phyloP scores from a whole-genome alignment of 1,140 invertebrate genomes.

The Micrasema longulum region DNA sequence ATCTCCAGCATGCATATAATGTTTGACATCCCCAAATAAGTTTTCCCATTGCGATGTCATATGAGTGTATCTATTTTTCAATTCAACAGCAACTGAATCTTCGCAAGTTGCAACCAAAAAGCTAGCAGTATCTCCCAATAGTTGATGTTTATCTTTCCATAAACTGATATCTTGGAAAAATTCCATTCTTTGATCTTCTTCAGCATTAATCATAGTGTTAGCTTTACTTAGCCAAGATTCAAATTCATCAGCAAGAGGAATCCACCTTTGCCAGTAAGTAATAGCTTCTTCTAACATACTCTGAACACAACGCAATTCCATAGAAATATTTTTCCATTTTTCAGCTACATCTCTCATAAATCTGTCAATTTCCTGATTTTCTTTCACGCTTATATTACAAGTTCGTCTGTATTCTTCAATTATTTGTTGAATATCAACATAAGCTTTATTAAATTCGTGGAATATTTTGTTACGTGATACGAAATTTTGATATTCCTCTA shows the following conservation, averaged over 20 bases:
- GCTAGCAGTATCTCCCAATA: constrained; percentile 85
- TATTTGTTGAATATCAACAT: constrained; percentile 90
- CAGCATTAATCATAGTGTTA: constrained; percentile 78
- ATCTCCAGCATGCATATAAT: constrained; percentile 89
- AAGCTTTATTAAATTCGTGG: constrained; percentile 94
- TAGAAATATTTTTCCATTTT: constrained; percentile 90
- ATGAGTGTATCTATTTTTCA: constrained; percentile 79
- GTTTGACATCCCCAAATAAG: constrained; percentile 83
- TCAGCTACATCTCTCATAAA: constrained; percentile 89
- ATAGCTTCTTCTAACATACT: constrained; percentile 91
- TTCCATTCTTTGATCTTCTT: constrained; percentile 88
- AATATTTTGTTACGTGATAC: constrained; percentile 92
- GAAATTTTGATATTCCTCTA: constrained; percentile 92
- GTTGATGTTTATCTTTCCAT: constrained; percentile 90
- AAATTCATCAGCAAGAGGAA: constrained; percentile 77
- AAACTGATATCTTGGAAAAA: constrained; percentile 91
- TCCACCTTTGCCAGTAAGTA: constrained; percentile 89
- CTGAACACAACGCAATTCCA: constrained; percentile 89
- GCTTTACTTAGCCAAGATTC: constrained; percentile 85
- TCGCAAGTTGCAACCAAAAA: constrained; percentile 90
- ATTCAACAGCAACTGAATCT: constrained; percentile 79
- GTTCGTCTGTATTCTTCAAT: constrained; percentile 92
- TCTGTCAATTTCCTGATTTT: constrained; percentile 81
- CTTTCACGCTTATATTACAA: constrained; percentile 82
- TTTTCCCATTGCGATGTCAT: constrained; percentile 85